Percentiles rank a stretch among this genome's conserved stretches.
Conservation (phyloP, 2,888 invertebrate species). For the Euphydryas editha region DNA sequence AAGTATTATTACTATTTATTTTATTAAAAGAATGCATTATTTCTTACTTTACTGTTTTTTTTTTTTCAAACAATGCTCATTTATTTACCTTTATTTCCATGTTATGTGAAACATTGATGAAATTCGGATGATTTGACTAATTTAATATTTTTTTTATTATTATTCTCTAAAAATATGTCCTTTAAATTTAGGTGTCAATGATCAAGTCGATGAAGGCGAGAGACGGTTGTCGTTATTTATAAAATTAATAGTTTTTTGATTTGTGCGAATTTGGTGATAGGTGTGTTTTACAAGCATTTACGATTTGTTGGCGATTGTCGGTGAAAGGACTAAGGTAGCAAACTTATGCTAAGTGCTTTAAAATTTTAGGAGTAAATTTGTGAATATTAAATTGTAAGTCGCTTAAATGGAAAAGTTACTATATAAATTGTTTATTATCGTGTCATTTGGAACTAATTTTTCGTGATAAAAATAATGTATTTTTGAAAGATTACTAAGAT, state of each 20-base stretch:
- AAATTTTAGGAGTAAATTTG: conserved; percentile 4
- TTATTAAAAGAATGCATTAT: too few species aligned
- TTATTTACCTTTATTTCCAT: too few species aligned
- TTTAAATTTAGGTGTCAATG: background rate
- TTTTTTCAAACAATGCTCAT: too few species aligned
- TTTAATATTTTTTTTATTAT: too few species aligned
- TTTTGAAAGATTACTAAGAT: background rate
- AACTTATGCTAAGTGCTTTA: conserved; percentile 20
- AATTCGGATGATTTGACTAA: too few species aligned
- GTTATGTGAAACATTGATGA: too few species aligned
- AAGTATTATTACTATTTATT: too few species aligned
- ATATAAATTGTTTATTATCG: background rate
- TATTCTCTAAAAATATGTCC: background rate
- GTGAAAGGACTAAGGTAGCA: conserved; percentile 8
- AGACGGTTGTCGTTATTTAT: background rate
- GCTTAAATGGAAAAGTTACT: conserved; percentile 3
- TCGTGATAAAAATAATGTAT: too few species aligned
- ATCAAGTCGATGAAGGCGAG: background rate
- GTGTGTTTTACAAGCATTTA: conserved; percentile 7
- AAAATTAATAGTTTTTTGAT: background rate
- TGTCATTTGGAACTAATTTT: background rate
- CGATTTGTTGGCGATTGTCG: background rate
- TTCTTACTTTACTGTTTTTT: too few species aligned
- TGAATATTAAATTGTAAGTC: background rate
- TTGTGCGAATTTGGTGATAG: background rate